Percentiles rank a stretch among this genome's conserved stretches.
Conservation (phyloP, 2,797 vertebrate genomes). For the Smutsia temminckii region DNA sequence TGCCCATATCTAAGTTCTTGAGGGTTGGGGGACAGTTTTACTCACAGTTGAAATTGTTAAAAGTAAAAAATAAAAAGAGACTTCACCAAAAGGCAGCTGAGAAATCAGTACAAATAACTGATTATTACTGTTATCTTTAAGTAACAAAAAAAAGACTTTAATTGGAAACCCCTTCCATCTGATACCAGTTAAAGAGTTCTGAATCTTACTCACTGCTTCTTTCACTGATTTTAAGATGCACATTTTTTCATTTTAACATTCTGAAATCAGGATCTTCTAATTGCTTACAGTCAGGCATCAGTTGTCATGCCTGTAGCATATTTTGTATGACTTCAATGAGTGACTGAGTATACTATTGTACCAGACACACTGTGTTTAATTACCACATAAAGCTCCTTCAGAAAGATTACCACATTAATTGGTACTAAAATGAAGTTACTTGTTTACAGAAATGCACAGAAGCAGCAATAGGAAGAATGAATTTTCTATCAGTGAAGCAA, state of each 20-base stretch:
- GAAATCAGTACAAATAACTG: neutral
- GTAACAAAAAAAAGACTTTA: neutral
- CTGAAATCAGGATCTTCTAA: conserved; percentile 6
- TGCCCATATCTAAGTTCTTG: neutral
- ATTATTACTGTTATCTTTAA: neutral
- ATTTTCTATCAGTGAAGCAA: neutral
- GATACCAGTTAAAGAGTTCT: neutral
- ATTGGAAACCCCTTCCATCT: neutral
- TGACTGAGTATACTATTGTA: neutral
- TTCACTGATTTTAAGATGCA: neutral
- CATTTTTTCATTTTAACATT: neutral
- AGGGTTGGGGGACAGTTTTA: neutral
- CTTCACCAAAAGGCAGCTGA: neutral
- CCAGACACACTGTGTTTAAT: neutral
- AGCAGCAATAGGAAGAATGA: neutral
- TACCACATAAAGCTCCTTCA: conserved; percentile 18
- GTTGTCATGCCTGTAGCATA: neutral
- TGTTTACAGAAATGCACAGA: neutral
- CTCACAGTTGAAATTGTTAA: conserved; percentile 8
- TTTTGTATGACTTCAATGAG: neutral
- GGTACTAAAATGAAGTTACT: neutral
- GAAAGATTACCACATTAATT: neutral
- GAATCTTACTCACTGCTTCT: neutral
- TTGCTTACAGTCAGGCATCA: neutral
- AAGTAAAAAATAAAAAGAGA: conserved; percentile 15